These are phyloP conservation scores for Stegophylla sp. DNA, from an alignment of 2,888 invertebrate species.

Conservation along the genomic window DNA sequence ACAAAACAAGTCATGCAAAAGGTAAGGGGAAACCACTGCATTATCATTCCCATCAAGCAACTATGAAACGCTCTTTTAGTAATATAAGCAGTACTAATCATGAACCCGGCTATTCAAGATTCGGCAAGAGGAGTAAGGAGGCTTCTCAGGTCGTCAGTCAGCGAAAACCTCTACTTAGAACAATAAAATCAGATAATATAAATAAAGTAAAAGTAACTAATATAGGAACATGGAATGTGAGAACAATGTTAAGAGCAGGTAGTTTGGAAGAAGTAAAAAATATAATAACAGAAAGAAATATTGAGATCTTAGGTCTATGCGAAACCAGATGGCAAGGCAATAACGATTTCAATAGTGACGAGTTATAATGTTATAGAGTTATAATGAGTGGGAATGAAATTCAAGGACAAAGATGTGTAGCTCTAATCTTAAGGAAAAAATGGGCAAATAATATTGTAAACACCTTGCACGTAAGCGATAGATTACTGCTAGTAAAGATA, in stretches of 20 bases:
- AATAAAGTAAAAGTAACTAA: slow-evolving; percentile 4
- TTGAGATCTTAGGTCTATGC: slow-evolving; percentile 11
- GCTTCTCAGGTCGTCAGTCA: neutral
- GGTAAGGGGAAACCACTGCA: slow-evolving; percentile 32
- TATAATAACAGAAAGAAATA: slow-evolving; percentile 1
- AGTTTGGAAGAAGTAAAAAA: slow-evolving; percentile 25
- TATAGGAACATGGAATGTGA: slow-evolving; percentile 24
- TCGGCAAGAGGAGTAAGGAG: slow-evolving; percentile 10
- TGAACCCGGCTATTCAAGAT: slow-evolving; percentile 6
- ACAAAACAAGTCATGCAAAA: slow-evolving; percentile 18
- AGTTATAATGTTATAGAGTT: slow-evolving; percentile 18
- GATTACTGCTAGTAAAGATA: neutral
- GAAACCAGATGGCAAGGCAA: slow-evolving; percentile 36
- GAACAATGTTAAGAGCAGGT: slow-evolving; percentile 21
- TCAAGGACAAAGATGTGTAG: slow-evolving; percentile 10
- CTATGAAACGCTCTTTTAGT: slow-evolving; percentile 10
- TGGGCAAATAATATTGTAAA: neutral
- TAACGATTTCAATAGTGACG: slow-evolving; percentile 18
- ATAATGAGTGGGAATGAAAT: slow-evolving; percentile 14
- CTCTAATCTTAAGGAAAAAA: neutral
- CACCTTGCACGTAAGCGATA: neutral
- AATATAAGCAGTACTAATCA: neutral
- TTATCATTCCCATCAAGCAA: slow-evolving; percentile 24
- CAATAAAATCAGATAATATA: slow-evolving; percentile 10
- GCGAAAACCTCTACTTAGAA: slow-evolving; percentile 4